These are phyloP conservation scores for Daboia siamensis DNA, from an alignment of 2,113 vertebrate species.

Conservation along the genomic window DNA sequence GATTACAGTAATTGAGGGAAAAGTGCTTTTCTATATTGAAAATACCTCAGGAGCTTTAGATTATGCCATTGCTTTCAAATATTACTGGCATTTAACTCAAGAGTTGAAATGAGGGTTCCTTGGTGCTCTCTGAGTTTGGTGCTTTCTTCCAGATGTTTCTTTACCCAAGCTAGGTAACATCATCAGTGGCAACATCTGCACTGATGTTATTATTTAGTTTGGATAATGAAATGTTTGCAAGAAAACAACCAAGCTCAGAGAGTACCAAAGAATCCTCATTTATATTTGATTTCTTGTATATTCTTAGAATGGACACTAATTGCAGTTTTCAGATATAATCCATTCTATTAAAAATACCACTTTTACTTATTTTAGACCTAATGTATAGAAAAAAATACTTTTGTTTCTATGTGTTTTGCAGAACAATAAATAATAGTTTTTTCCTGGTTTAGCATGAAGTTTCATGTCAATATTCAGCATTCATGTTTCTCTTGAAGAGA, in stretches of 20 bases:
- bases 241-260: background rate
- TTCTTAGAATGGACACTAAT: slow-evolving; percentile 11
- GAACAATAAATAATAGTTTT: slow-evolving; percentile 63
- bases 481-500: slow-evolving; percentile 78
- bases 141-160: background rate
- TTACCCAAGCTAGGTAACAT: background rate
- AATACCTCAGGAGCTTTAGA: slow-evolving; percentile 43
- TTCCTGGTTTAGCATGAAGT: slow-evolving; percentile 64
- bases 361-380: slow-evolving; percentile 51
- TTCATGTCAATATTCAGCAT: slow-evolving; percentile 80
- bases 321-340: background rate
- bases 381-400: slow-evolving; percentile 46
- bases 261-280: background rate
- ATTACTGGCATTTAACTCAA: slow-evolving; percentile 36
- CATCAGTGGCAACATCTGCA: no score
- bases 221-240: background rate
- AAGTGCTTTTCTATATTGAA: slow-evolving; percentile 23
- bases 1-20: slow-evolving; percentile 47
- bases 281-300: slow-evolving; percentile 50
- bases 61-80: slow-evolving; percentile 36
- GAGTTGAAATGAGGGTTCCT: background rate
- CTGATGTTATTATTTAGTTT: no score
- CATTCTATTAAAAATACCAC: background rate
- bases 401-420: slow-evolving; percentile 58
- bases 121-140: background rate